Base-by-base conservation (phyloP, 2,888 invertebrate genomes). In the Gryllus longicercus region DNA sequence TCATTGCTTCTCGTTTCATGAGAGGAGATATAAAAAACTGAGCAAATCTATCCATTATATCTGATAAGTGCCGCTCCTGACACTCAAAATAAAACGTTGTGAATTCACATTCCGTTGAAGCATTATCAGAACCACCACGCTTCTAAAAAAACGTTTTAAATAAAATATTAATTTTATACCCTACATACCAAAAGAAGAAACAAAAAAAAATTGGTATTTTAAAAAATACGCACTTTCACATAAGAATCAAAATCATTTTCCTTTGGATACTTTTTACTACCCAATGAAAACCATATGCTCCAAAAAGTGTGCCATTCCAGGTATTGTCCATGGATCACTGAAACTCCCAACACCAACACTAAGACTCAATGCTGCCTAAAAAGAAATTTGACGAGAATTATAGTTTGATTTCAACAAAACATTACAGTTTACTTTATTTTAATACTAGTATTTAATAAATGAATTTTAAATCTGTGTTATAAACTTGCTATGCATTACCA, bases 221-320 rank as follows among this genome's bases (percentile, higher is more conserved):
- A 38, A 23, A 51, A 74, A 74, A 38, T 38, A 80, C 78, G 84
- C 85, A 91, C 91, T 88, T 92, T 92, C 49, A 95, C 91, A 84
- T 93, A 95, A 1, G 93, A 89, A 87, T 95, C 95, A 85, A 95
- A 95, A 83, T 93, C 93, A 86, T 96, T 96, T 88, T 97, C 96
- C 85, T 91, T 90, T 12, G 94, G 95, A 86, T 93, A 97, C 86
- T 96, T 96, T 85, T 93, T 91, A 83, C 95, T 96, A 51, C 97
- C 97, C 96, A 97, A 97, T 97, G 85, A 96, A 97, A 38, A 97
- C 93, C 96, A 97, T 95, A 86, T 96, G 96, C 85, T 96, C 96
- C 4, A 96, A 89, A 86, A 96, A 95, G 86, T 96, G 96, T 0
- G 95, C 94, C 86, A 96, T 86, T 0, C 96, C 96, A 83, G 93